These are phyloP conservation scores for Bellardia pandia DNA, from an alignment of 2,888 invertebrate genomes.

Conservation along the genomic window DNA sequence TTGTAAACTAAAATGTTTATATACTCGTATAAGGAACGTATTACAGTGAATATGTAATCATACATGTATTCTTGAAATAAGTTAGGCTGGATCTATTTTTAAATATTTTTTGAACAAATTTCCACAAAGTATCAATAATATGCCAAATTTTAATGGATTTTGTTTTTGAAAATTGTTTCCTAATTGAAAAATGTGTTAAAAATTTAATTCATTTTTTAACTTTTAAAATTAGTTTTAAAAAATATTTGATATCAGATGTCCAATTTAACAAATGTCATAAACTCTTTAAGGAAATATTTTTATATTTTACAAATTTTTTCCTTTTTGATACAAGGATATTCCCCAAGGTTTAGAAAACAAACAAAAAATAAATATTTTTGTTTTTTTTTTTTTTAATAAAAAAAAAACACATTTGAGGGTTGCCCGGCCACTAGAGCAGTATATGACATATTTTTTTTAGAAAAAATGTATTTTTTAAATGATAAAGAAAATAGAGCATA, in stretches of 20 bases:
- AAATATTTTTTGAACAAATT: no score
- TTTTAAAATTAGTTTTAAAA: not conserved
- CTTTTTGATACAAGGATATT: constrained; percentile 27
- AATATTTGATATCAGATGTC: constrained; percentile 50
- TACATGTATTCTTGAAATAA: no score
- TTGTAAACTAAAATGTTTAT: no score
- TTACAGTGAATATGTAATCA: no score
- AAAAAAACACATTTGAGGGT: constrained; percentile 55
- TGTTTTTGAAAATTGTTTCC: no score
- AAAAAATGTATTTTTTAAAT: constrained; percentile 32
- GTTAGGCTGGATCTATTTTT: no score
- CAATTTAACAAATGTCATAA: constrained; percentile 54
- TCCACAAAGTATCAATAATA: no score
- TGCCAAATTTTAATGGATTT: no score
- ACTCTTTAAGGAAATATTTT: constrained; percentile 36
- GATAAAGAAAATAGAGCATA: constrained; percentile 13
- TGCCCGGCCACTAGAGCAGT: constrained; percentile 32
- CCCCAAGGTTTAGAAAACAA: constrained; percentile 38
- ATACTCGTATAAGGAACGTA: no score
- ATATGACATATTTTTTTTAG: constrained; percentile 49
- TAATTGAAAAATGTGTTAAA: no score
- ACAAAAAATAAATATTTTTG: constrained; percentile 10
- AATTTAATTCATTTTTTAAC: not conserved
- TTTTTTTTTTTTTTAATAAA: constrained; percentile 1
- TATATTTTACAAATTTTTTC: not conserved